Conservation (phyloP, 2,113 vertebrate species). For the Tenebrosternarchus preto region DNA sequence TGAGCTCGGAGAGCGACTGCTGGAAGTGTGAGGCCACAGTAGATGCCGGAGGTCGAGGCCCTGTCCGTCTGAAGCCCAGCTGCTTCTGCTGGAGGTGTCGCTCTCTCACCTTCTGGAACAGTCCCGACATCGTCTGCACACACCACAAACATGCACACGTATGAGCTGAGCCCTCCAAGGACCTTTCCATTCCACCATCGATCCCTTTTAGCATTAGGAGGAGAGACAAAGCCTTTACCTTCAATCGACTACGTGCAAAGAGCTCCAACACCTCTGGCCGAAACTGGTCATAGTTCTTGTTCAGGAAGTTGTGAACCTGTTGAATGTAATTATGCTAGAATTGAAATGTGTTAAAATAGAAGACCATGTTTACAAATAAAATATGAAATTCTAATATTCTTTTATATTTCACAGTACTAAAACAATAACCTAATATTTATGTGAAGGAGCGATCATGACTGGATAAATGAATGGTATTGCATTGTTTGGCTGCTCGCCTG, state of each 20-base stretch:
- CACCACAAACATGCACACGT: slow-evolving; percentile 17
- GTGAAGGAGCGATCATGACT: not conserved
- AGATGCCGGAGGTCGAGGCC: slow-evolving; percentile 66
- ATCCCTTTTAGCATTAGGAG: not conserved
- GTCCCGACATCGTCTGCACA: slow-evolving; percentile 79
- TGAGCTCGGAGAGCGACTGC: slow-evolving; percentile 82
- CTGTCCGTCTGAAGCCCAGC: slow-evolving; percentile 66
- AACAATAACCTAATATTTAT: not conserved
- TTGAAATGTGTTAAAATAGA: not conserved
- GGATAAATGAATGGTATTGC: not conserved
- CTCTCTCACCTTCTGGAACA: slow-evolving; percentile 80
- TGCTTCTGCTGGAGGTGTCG: slow-evolving; percentile 65
- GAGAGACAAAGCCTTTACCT: slow-evolving; percentile 70
- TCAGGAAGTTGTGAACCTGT: slow-evolving; percentile 90
- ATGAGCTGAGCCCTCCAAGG: not conserved
- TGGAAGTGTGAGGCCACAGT: slow-evolving; percentile 82
- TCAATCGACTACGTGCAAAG: slow-evolving; percentile 81
- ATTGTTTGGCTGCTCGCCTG: slow-evolving; percentile 73
- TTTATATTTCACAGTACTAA: not conserved
- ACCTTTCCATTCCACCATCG: not conserved
- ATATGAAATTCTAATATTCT: not conserved
- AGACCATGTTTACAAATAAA: not conserved
- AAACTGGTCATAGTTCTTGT: slow-evolving; percentile 86
- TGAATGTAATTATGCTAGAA: not conserved
- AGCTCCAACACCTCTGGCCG: slow-evolving; percentile 81